These are phyloP conservation scores for Lathamus discolor DNA, from an alignment of 2,113 vertebrate genomes.

Conservation along the genomic window DNA sequence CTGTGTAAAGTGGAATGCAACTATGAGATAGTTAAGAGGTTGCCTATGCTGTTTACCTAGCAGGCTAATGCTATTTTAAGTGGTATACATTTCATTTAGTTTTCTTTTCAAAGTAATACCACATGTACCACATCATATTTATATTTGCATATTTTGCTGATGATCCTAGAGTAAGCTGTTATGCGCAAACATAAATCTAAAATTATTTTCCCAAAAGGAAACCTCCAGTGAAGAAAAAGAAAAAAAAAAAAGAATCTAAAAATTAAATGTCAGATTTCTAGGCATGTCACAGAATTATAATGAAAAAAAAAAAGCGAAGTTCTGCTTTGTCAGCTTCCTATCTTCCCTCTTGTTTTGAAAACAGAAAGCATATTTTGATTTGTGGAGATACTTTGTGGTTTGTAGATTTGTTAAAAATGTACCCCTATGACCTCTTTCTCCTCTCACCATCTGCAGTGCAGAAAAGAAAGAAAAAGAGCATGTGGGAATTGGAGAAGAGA, in stretches of 20 bases:
- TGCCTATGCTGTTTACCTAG: not conserved
- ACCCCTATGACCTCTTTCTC: accelerated
- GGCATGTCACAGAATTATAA: not conserved
- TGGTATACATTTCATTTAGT: accelerated
- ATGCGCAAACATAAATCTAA: not conserved
- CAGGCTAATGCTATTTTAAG: not conserved
- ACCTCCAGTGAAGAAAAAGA: not conserved
- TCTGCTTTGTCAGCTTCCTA: not conserved
- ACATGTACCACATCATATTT: not conserved
- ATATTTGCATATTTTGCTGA: not conserved
- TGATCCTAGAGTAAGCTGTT: not conserved
- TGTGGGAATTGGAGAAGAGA: not conserved
- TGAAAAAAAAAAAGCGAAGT: not conserved
- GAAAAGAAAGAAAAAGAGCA: not conserved
- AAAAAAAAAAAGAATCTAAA: not conserved
- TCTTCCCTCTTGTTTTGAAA: not conserved
- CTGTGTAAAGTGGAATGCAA: not conserved
- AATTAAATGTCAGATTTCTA: not conserved
- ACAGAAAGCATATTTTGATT: not conserved
- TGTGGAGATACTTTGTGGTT: not conserved
- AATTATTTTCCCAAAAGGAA: not conserved
- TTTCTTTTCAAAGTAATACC: not conserved
- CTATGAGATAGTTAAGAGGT: not conserved
- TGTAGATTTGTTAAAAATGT: not conserved
- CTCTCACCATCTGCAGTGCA: not conserved